Conservation (phyloP, 2,113 vertebrate genomes). For the Myanophis thanlyinensis region DNA sequence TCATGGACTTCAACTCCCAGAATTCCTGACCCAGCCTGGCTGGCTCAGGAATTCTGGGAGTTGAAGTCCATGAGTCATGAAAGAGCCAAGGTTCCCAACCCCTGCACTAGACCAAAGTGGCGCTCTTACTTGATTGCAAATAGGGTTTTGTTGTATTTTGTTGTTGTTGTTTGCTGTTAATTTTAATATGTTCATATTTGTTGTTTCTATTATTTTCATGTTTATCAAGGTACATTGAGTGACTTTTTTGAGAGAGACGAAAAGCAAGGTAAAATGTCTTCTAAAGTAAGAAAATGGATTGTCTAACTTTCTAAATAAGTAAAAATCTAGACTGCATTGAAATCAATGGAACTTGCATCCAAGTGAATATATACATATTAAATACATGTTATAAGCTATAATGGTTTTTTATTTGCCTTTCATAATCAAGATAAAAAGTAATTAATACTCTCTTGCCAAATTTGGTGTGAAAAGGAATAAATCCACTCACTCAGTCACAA, state of each 20-base stretch:
- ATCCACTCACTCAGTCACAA: constrained; percentile 57
- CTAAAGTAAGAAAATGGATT: not conserved
- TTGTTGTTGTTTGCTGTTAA: not conserved
- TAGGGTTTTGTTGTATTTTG: not conserved
- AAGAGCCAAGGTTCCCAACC: too few relatives aligned
- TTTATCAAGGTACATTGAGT: not conserved
- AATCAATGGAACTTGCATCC: not conserved
- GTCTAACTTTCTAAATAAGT: not conserved
- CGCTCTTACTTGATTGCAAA: not conserved
- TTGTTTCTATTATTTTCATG: not conserved
- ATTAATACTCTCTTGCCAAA: constrained; percentile 23
- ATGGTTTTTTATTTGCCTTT: not conserved
- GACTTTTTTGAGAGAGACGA: not conserved
- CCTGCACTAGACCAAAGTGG: too few relatives aligned
- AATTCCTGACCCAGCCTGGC: too few relatives aligned
- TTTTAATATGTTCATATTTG: not conserved
- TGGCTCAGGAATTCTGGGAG: too few relatives aligned
- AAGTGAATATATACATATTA: not conserved
- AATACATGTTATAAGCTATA: not conserved
- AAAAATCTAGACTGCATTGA: not conserved
- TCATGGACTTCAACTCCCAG: too few relatives aligned
- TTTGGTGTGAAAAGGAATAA: constrained; percentile 65
- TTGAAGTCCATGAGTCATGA: too few relatives aligned
- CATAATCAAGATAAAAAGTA: constrained; percentile 46
- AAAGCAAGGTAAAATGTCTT: not conserved